Evolutionary conservation across 2,113 vertebrate genomes (phyloP), one percentile per base, ranked within the genome.

Genomic region (Camelus bactrianus): DNA sequence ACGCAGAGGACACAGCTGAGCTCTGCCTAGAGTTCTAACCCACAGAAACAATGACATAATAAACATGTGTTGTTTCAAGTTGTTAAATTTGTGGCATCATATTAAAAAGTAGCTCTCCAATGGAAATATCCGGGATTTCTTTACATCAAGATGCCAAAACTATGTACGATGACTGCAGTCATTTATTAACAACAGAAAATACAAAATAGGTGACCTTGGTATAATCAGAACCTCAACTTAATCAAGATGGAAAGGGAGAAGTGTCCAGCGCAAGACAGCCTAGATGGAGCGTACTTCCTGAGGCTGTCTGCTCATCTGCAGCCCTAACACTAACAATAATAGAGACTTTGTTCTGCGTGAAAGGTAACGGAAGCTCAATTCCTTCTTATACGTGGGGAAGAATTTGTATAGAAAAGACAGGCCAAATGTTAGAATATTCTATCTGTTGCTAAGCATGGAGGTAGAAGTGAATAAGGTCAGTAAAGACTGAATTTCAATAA

Each of bases 401-500:
- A 1, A 22, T 86, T 92, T 65, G 3, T 16, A n/a, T 2, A 91
- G n/a, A 42, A 19, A 35, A 84, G 50, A 35, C 58, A 64, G 46
- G 22, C 12, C 19, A 58, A n/a, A 58, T 58, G 3, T 28, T 77
- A 38, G 82, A 84, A 75, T 1, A 65, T 15, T 91, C 30, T 72
- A 7, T 60, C 72, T 88, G 24, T 26, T 77, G 48, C 48, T 75
- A 77, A 76, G 56, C 38, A 50, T 56, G 28, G 35, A 62, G 20
- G 17, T 67, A 22, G 38, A 10, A 32, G 24, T n/a, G 56, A 87
- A 15, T 65, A 54, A 81, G 38, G 3, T 65, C 82, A 52, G 12
- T n/a, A 65, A 93, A 22, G 42, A 60, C 8, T 42, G 28, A 75
- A 91, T 95, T 72, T 89, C 32, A 77, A 93, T 60, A 81, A 81